phyloP scores from a whole-genome alignment of 2,888 invertebrate genomes.

The Dryobota labecula region DNA sequence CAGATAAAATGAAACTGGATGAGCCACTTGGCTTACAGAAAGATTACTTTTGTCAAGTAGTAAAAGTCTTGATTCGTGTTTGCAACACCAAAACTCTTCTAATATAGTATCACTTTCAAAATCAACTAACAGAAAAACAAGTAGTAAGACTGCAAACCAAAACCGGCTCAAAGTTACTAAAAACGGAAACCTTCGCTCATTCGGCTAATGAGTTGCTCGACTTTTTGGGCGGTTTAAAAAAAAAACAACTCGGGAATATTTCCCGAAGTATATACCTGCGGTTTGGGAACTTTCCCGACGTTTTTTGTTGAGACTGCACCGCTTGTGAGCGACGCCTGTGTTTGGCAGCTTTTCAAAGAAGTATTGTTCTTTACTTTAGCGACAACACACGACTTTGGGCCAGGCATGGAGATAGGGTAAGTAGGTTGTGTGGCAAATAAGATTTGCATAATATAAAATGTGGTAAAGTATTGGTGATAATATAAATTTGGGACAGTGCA shows the following conservation, averaged over 20 bases:
- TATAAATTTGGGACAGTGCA: too few relatives aligned
- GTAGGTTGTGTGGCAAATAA: slow-evolving; percentile 3
- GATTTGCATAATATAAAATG: not conserved
- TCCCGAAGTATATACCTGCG: slow-evolving; percentile 68
- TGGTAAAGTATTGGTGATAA: too few relatives aligned
- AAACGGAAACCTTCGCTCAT: slow-evolving; percentile 76
- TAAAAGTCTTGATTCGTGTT: not conserved
- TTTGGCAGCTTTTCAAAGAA: slow-evolving; percentile 56
- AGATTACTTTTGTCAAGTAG: too few relatives aligned
- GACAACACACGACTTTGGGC: slow-evolving; percentile 1
- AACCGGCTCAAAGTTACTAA: slow-evolving; percentile 68
- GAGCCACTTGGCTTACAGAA: too few relatives aligned
- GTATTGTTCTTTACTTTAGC: slow-evolving; percentile 55
- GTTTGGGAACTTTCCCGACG: slow-evolving; percentile 56
- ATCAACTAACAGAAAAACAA: slow-evolving; percentile 26
- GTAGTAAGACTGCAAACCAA: slow-evolving; percentile 56
- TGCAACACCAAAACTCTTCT: slow-evolving; percentile 1
- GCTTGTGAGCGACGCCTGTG: slow-evolving; percentile 62
- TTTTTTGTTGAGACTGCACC: slow-evolving; percentile 61
- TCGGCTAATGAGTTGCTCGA: slow-evolving; percentile 80
- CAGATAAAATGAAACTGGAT: too few relatives aligned
- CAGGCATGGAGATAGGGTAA: not conserved
- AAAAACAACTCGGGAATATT: slow-evolving; percentile 71
- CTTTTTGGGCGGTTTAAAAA: slow-evolving; percentile 72
- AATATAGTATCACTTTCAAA: slow-evolving; percentile 38